A percentile compares a stretch with the other conserved stretches of the same genome.
phyloP scores from a whole-genome alignment of 2,113 vertebrate species.

The Pteropus alecto region DNA sequence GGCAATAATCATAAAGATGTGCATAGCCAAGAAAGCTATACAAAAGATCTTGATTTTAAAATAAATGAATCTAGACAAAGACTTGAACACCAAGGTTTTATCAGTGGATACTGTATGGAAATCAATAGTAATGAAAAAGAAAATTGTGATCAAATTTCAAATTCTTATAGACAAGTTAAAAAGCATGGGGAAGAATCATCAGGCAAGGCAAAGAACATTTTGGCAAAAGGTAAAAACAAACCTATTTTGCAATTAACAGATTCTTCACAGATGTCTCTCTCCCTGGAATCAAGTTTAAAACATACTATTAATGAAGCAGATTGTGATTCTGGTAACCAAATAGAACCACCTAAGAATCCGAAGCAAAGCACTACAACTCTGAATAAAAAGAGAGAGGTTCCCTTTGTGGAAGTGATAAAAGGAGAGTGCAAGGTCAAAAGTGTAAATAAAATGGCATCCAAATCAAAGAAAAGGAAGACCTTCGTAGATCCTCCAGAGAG shows the following conservation, averaged over 20 bases:
- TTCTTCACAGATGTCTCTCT: neutral
- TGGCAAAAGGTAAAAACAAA: slow-evolving; percentile 62
- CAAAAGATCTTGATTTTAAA: slow-evolving; percentile 40
- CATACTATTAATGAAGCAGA: neutral
- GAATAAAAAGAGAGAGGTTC: neutral
- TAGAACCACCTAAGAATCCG: neutral
- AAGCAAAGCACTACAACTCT: neutral
- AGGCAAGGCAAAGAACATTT: slow-evolving; percentile 42
- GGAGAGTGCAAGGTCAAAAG: neutral
- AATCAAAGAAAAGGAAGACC: slow-evolving; percentile 21
- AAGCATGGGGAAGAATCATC: slow-evolving; percentile 33
- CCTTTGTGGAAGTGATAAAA: neutral
- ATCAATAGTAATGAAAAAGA: slow-evolving; percentile 37
- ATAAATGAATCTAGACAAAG: slow-evolving; percentile 42
- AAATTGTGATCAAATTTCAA: slow-evolving; percentile 31
- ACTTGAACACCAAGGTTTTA: slow-evolving; percentile 33
- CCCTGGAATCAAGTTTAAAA: slow-evolving; percentile 52
- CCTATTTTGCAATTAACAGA: slow-evolving; percentile 25
- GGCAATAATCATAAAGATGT: slow-evolving; percentile 16
- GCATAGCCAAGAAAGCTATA: neutral
- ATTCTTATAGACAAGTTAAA: neutral
- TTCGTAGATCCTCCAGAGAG: neutral
- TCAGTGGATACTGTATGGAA: neutral
- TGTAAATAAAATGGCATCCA: slow-evolving; percentile 15
- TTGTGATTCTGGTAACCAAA: slow-evolving; percentile 3